Evolutionary conservation across 1,140 invertebrate species (phyloP).

Genomic region (Euwallacea fornicatus): DNA sequence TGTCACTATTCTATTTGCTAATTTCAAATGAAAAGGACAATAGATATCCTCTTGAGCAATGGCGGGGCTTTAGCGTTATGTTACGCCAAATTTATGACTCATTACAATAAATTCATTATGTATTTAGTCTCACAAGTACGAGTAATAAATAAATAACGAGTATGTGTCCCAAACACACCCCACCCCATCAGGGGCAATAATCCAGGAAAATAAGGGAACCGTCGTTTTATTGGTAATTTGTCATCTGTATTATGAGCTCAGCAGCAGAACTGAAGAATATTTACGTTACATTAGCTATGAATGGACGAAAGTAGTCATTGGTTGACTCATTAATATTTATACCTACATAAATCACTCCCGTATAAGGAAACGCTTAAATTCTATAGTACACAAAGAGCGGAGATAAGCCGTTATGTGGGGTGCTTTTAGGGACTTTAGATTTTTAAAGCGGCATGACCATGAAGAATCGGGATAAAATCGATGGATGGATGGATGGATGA

Average conservation of each 20-base stretch:
- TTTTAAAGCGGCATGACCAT: slow-evolving; percentile 31
- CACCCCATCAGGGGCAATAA: slow-evolving; percentile 7
- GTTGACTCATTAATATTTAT: slow-evolving; percentile 39
- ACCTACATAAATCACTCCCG: slow-evolving; percentile 31
- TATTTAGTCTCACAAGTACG: too few relatives aligned
- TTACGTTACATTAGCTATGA: slow-evolving; percentile 38
- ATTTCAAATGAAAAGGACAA: too few relatives aligned
- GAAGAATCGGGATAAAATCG: slow-evolving; percentile 25
- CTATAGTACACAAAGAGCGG: slow-evolving; percentile 27
- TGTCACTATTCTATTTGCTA: too few relatives aligned
- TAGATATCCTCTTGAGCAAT: too few relatives aligned
- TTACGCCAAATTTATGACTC: too few relatives aligned
- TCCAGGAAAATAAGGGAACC: slow-evolving; percentile 27
- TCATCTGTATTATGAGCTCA: slow-evolving; percentile 28
- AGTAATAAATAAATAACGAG: slow-evolving; percentile 26
- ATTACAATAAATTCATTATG: too few relatives aligned
- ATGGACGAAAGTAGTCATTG: slow-evolving; percentile 36
- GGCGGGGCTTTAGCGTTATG: too few relatives aligned
- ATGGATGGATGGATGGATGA: slow-evolving; percentile 10
- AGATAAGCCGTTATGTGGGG: slow-evolving; percentile 34
- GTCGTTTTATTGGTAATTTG: slow-evolving; percentile 37
- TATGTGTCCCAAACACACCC: slow-evolving; percentile 4
- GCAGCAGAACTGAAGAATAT: slow-evolving; percentile 31
- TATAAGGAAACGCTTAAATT: slow-evolving; percentile 37
- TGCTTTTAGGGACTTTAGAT: slow-evolving; percentile 30